Evolutionary conservation across 2,113 vertebrate genomes (phyloP), one percentile per base, ranked within the genome.

Genomic region (Garra rufa): DNA sequence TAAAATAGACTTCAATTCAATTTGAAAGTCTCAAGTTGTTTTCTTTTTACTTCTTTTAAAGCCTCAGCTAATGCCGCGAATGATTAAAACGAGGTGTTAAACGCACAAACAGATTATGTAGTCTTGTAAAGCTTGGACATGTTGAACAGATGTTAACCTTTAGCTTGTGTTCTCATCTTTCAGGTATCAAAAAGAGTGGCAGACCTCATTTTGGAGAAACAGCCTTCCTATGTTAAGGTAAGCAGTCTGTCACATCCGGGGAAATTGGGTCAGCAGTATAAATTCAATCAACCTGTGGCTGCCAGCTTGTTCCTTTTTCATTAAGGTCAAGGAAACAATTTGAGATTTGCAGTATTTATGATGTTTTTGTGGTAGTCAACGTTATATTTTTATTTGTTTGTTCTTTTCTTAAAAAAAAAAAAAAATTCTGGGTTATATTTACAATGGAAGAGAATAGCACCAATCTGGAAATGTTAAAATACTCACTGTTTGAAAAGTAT

Each of bases 151-250:
- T 65, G 57, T 61, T 83, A 28, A 79, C 71, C 57, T 85, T 85
- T 84, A 24, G 24, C 14, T 80, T 74, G 43, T 75, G 69, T 69
- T 59, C 34, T 87, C 34, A 28, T 69, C 19, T 55, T 93, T 14
- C 82, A 99, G 98, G 98, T 99, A 81, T 99, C 98, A 85, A 99
- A 97, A 94, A 99, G 97, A 93, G 98, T 99, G 44, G 97, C 98
- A 6, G 97, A 99, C 93, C 94, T 99, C 91, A 99, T 99, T 90
- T 94, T 99, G 92, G 98, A 99, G 91, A 99, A 99, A 88, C 98
- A 99, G 89, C 97, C 98, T 17, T 93, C 98, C 7, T 99, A 99
- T 91, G 97, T 99, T 87, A 97, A 99, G 97, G 98, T 99, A 96
- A 93, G 94, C 78, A 3, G 73, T 6, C n/a, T 61, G 3, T 67